These are phyloP conservation scores for Scaptomyza pallida DNA, from an alignment of 1,140 invertebrate genomes.

Conservation along the genomic window DNA sequence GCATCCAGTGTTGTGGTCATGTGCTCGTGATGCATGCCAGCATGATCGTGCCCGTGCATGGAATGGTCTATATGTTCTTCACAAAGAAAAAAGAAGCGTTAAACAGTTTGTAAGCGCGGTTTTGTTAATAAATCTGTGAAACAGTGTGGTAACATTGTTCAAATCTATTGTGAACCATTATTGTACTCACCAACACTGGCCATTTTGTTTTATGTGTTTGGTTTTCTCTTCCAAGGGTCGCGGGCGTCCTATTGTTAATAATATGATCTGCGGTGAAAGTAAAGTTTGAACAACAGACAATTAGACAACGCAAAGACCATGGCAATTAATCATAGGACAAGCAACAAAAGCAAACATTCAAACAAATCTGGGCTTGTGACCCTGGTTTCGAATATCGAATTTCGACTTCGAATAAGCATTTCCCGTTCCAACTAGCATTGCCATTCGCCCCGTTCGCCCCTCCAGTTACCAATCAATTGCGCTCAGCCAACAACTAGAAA, in stretches of 20 bases:
- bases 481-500: constrained; percentile 33
- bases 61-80: constrained; percentile 61
- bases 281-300: neutral
- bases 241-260: neutral
- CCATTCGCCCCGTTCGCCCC: too few relatives aligned
- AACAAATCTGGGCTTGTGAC: constrained; percentile 11
- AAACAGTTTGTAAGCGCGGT: too few relatives aligned
- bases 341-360: neutral
- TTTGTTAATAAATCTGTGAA: neutral
- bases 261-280: constrained; percentile 19
- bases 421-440: neutral
- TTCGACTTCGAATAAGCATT: neutral
- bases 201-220: constrained; percentile 38
- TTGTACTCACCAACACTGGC: constrained; percentile 66
- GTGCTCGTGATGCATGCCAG: constrained; percentile 57
- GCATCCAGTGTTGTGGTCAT: constrained; percentile 24
- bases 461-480: constrained; percentile 30
- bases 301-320: constrained; percentile 4
- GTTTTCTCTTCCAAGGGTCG: neutral
- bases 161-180: neutral
- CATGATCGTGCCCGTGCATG: constrained; percentile 58
- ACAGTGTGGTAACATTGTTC: neutral
- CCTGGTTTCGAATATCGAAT: too few relatives aligned
- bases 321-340: neutral
- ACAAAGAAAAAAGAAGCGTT: too few relatives aligned